Percentiles rank a stretch among this genome's conserved stretches.
Conservation (phyloP, 2,113 vertebrate genomes). For the Elaphurus davidianus region DNA sequence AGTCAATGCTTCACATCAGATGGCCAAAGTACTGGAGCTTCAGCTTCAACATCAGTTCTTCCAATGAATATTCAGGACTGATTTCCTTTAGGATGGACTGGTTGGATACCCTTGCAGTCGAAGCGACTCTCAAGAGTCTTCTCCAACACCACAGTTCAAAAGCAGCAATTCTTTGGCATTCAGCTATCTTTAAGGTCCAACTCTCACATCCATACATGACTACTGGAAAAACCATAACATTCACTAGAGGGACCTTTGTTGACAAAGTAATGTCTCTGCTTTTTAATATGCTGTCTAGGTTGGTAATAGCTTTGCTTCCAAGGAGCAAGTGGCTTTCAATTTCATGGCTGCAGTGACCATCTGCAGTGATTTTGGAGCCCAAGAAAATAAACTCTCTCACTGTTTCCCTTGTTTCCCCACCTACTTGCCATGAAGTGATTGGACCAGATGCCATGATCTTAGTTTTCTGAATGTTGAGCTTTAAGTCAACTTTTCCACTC, state of each 20-base stretch:
- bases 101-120: not conserved
- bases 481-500: too few relatives aligned
- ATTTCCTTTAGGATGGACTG: not conserved
- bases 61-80: not conserved
- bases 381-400: too few relatives aligned
- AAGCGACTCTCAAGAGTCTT: not conserved
- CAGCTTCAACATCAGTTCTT: not conserved
- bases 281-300: not conserved
- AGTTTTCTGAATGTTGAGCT: too few relatives aligned
- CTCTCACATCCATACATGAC: not conserved
- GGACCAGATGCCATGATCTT: too few relatives aligned
- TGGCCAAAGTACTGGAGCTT: not conserved
- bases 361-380: too few relatives aligned
- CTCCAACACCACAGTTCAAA: not conserved
- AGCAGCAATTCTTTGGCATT: accelerated
- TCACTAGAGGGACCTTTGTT: not conserved
- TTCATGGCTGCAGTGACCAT: not conserved
- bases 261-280: not conserved
- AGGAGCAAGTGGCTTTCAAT: accelerated
- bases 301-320: not conserved
- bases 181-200: not conserved
- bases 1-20: not conserved
- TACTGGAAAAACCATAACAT: not conserved
- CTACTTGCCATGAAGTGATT: too few relatives aligned
- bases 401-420: too few relatives aligned